Evolutionary conservation across 2,888 invertebrate genomes (phyloP).

Genomic region (Anarsia innoxiella): DNA sequence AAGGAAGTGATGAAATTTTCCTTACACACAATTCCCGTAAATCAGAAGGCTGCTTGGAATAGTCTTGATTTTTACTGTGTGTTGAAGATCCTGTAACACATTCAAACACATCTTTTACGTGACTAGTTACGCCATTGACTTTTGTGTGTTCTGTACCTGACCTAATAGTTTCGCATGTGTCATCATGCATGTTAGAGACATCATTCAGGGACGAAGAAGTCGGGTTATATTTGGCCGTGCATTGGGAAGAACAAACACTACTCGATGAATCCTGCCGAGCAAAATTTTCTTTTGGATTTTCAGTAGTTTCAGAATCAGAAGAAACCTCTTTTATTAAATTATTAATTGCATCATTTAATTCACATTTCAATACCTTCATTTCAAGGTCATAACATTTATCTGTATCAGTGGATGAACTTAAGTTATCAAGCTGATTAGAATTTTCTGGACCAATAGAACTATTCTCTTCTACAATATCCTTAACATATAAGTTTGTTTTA

Average conservation of each 20-base stretch:
- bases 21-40: conserved; percentile 80
- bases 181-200: conserved; percentile 72
- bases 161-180: conserved; percentile 32
- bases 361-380: conserved; percentile 63
- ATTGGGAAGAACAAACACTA: conserved; percentile 79
- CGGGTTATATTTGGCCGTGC: conserved; percentile 81
- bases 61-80: conserved; percentile 22
- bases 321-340: conserved; percentile 62
- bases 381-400: conserved; percentile 41
- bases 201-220: conserved; percentile 76
- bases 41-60: conserved; percentile 50
- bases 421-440: no score
- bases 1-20: conserved; percentile 79
- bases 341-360: conserved; percentile 64
- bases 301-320: conserved; percentile 49
- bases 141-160: conserved; percentile 23
- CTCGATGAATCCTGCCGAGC: conserved; percentile 76
- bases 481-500: conserved; percentile 56
- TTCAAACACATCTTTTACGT: conserved; percentile 64
- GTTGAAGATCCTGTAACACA: conserved; percentile 46
- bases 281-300: conserved; percentile 40
- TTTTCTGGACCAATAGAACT: no score
- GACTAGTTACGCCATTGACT: conserved; percentile 31
- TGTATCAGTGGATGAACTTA: no score
- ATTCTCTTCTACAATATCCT: conserved; percentile 38